A percentile compares a stretch with the other conserved stretches of the same genome.
Conservation (phyloP, 2,797 vertebrate species). For the Synanceia verrucosa region DNA sequence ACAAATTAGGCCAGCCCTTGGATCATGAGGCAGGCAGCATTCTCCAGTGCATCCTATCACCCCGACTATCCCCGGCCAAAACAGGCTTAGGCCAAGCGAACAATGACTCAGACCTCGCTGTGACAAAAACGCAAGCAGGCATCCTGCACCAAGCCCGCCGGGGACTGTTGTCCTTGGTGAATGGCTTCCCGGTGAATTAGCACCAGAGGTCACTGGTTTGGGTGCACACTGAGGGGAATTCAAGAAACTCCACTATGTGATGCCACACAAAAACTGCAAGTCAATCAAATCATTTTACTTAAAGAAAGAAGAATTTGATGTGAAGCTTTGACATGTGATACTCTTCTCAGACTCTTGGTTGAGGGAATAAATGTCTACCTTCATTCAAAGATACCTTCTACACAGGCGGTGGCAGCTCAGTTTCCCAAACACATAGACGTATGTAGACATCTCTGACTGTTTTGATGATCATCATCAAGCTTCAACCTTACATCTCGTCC, state of each 20-base stretch:
- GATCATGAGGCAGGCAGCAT: conserved; percentile 64
- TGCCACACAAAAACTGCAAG: conserved; percentile 3
- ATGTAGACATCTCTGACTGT: conserved; percentile 41
- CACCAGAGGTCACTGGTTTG: conserved; percentile 62
- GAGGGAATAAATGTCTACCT: conserved; percentile 47
- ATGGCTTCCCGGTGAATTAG: conserved; percentile 63
- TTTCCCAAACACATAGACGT: conserved; percentile 27
- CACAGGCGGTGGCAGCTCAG: conserved; percentile 21
- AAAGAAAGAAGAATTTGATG: conserved; percentile 8
- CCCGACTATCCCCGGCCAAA: conserved; percentile 54
- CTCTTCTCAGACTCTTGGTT: background rate
- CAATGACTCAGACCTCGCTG: conserved; percentile 70
- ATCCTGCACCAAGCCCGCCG: conserved; percentile 46
- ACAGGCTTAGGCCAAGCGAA: conserved; percentile 70
- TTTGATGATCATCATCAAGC: conserved; percentile 48
- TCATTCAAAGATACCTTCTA: conserved; percentile 18
- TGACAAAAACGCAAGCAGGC: conserved; percentile 65
- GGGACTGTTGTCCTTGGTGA: conserved; percentile 63
- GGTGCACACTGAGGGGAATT: conserved; percentile 14
- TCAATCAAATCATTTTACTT: conserved; percentile 11
- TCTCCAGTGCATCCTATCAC: conserved; percentile 72
- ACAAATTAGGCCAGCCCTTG: conserved; percentile 78
- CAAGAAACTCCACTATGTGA: background rate
- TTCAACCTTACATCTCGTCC: conserved; percentile 23
- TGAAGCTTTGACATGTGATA: conserved; percentile 1